phyloP scores from a whole-genome alignment of 2,888 invertebrate genomes.

The Erebia epiphron region DNA sequence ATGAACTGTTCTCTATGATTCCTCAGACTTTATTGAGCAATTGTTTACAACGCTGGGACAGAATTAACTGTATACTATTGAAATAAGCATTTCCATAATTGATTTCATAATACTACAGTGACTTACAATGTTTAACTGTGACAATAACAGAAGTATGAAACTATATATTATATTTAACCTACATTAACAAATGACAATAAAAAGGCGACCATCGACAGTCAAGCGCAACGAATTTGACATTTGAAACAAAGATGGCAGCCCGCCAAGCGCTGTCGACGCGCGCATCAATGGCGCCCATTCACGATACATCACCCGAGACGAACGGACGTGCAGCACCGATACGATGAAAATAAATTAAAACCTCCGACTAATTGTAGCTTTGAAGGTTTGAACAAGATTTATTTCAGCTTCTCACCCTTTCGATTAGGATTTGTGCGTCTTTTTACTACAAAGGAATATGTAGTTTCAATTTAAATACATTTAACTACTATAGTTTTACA shows the following conservation, averaged over 20 bases:
- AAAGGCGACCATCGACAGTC: conserved; percentile 38
- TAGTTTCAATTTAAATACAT: too few relatives aligned
- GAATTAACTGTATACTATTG: not conserved
- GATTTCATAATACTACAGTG: not conserved
- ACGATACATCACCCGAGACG: conserved; percentile 34
- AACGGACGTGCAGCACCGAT: conserved; percentile 24
- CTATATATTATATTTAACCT: conserved; percentile 35
- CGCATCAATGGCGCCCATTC: conserved; percentile 48
- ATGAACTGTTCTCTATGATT: not conserved
- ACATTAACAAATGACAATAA: conserved; percentile 33
- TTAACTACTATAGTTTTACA: too few relatives aligned
- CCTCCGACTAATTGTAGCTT: conserved; percentile 28
- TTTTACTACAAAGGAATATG: conserved; percentile 8
- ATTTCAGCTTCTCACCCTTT: conserved; percentile 29
- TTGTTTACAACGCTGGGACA: conserved; percentile 13
- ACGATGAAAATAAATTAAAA: conserved; percentile 29
- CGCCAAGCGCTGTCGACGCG: conserved; percentile 45
- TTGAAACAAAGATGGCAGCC: conserved; percentile 50
- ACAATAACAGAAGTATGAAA: conserved; percentile 14
- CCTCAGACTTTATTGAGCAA: not conserved
- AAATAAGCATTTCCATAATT: conserved; percentile 4
- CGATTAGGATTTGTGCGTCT: conserved; percentile 21
- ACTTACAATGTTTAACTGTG: not conserved
- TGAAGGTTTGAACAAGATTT: conserved; percentile 30
- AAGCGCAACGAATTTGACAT: conserved; percentile 42